Evolutionary conservation across 2,888 invertebrate genomes (phyloP).

Genomic region (Watsonalla cultraria): DNA sequence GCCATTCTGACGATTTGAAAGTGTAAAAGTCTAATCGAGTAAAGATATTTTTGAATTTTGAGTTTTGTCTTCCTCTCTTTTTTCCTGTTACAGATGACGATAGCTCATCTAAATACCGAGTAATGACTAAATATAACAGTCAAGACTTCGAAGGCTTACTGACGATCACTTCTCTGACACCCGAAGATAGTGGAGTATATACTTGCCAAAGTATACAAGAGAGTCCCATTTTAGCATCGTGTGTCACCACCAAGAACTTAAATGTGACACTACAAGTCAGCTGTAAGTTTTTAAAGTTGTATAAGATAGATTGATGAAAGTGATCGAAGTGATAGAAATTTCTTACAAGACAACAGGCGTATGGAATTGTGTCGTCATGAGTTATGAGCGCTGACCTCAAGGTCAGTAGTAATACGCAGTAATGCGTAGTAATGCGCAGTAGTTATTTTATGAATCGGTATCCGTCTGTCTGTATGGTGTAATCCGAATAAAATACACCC

Average conservation of each 20-base stretch:
- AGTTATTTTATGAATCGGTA: too few species aligned
- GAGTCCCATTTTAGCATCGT: slow-evolving; percentile 30
- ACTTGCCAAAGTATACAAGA: slow-evolving; percentile 48
- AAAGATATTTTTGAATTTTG: too few species aligned
- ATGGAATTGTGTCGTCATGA: too few species aligned
- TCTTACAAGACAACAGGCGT: background rate
- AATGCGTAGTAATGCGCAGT: too few species aligned
- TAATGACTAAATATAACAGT: slow-evolving; percentile 54
- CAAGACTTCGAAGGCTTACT: slow-evolving; percentile 57
- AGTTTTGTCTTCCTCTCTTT: background rate
- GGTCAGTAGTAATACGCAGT: too few species aligned
- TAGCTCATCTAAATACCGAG: slow-evolving; percentile 42
- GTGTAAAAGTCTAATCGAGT: too few species aligned
- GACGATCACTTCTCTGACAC: slow-evolving; percentile 45
- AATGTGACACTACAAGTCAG: slow-evolving; percentile 56
- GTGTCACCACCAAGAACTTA: slow-evolving; percentile 23
- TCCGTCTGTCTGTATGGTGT: too few species aligned
- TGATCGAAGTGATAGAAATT: background rate
- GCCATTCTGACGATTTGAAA: too few species aligned
- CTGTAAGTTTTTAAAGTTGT: slow-evolving; percentile 38
- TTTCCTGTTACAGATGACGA: slow-evolving; percentile 30
- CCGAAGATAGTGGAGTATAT: slow-evolving; percentile 52
- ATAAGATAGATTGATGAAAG: background rate
- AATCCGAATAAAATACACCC: too few species aligned
- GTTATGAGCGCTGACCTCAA: too few species aligned